phyloP scores from a whole-genome alignment of 2,888 invertebrate species.

The Empis stercorea region DNA sequence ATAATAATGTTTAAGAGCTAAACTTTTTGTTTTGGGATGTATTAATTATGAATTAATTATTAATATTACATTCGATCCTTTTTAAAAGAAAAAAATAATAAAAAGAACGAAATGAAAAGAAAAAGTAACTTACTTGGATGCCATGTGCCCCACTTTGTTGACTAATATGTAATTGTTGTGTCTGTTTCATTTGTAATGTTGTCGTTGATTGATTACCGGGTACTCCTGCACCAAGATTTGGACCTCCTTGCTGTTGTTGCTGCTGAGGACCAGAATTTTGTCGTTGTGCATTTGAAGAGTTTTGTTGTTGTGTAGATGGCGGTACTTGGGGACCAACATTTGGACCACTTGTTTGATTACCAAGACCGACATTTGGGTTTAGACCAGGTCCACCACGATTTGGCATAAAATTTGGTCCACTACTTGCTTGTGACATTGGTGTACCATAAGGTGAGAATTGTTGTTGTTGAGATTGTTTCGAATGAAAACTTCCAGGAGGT shows the following conservation, averaged over 20 bases:
- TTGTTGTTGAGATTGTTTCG: conserved; percentile 28
- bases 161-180: conserved; percentile 74
- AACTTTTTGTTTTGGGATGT: too few relatives aligned
- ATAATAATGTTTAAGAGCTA: too few relatives aligned
- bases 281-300: conserved; percentile 13
- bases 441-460: conserved; percentile 57
- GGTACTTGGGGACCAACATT: conserved; percentile 14
- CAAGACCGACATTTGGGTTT: not conserved
- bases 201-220: conserved; percentile 34
- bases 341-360: conserved; percentile 13
- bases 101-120: too few relatives aligned
- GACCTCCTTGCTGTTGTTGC: conserved; percentile 10
- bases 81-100: too few relatives aligned
- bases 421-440: conserved; percentile 45
- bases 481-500: conserved; percentile 18
- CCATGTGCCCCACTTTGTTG: conserved; percentile 67
- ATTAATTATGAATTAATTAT: too few relatives aligned
- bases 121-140: conserved; percentile 54
- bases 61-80: too few relatives aligned
- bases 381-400: conserved; percentile 19
- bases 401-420: conserved; percentile 34
- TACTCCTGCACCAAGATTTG: conserved; percentile 15
- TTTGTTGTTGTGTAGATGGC: conserved; percentile 14
- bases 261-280: conserved; percentile 6
- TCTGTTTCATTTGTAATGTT: conserved; percentile 72